phyloP scores from a whole-genome alignment of 1,140 invertebrate species.

The Trachymyrmex septentrionalis region DNA sequence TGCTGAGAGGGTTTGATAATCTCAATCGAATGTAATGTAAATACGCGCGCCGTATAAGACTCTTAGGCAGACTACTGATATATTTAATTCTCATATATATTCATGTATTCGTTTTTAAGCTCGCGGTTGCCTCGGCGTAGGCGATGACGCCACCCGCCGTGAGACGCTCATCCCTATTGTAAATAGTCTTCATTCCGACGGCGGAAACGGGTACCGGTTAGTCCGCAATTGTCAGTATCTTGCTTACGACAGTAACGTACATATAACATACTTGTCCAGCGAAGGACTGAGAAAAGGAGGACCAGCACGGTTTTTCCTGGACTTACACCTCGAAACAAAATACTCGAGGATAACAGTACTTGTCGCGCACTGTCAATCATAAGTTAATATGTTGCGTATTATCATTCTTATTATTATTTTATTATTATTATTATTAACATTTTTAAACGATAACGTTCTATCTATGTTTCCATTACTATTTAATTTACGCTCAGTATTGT shows the following conservation, averaged over 20 bases:
- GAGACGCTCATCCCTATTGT: slow-evolving; percentile 29
- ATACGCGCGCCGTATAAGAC: slow-evolving; percentile 60
- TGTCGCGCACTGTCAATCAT: slow-evolving; percentile 47
- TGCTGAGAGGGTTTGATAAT: not conserved
- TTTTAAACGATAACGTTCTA: slow-evolving; percentile 23
- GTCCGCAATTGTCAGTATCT: slow-evolving; percentile 75
- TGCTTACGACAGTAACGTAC: slow-evolving; percentile 68
- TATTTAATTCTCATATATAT: slow-evolving; percentile 48
- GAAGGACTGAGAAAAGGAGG: slow-evolving; percentile 2
- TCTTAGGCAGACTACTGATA: slow-evolving; percentile 36
- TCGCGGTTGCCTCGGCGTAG: slow-evolving; percentile 6
- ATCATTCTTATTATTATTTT: slow-evolving; percentile 57
- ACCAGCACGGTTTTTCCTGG: slow-evolving; percentile 11
- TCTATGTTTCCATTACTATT: slow-evolving; percentile 72
- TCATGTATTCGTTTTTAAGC: slow-evolving; percentile 12
- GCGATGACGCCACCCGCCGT: not conserved
- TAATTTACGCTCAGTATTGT: slow-evolving; percentile 84
- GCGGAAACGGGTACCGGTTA: slow-evolving; percentile 59
- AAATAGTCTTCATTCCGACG: slow-evolving; percentile 31
- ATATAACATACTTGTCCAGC: not conserved
- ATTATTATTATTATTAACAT: slow-evolving; percentile 57
- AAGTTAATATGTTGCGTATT: slow-evolving; percentile 51
- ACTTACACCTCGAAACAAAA: slow-evolving; percentile 24
- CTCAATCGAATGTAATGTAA: slow-evolving; percentile 63
- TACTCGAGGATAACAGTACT: slow-evolving; percentile 47